phyloP scores from a whole-genome alignment of 2,797 vertebrate genomes.

The Tenualosa ilisha region DNA sequence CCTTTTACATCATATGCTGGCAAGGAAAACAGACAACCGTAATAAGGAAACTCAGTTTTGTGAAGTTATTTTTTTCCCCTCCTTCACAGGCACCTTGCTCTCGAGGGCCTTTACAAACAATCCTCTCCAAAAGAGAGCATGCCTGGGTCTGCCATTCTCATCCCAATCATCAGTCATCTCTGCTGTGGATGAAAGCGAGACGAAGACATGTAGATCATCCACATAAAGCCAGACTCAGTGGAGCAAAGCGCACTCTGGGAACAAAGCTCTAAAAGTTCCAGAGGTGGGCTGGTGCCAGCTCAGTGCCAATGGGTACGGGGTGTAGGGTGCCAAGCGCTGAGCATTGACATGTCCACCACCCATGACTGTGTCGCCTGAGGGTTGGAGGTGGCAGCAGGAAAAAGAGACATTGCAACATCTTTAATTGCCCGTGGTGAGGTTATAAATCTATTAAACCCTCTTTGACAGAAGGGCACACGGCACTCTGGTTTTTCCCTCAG shows the following conservation, averaged over 20 bases:
- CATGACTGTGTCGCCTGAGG: constrained; percentile 1
- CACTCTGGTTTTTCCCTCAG: not conserved
- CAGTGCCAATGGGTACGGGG: not conserved
- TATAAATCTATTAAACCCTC: not conserved
- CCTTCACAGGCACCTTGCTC: not conserved
- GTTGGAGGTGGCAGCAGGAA: not conserved
- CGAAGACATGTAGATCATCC: constrained; percentile 5
- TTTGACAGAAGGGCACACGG: not conserved
- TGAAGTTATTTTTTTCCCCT: not conserved
- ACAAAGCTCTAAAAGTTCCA: not conserved
- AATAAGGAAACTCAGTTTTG: not conserved
- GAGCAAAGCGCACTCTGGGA: not conserved
- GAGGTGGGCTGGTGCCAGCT: not conserved
- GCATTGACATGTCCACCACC: not conserved
- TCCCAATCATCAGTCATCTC: not conserved
- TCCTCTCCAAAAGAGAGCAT: not conserved
- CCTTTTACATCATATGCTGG: constrained; percentile 28
- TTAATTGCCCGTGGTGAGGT: not conserved
- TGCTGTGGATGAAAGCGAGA: not conserved
- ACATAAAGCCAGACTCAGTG: not conserved
- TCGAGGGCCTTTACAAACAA: not conserved
- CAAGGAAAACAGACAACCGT: not conserved
- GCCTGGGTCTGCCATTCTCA: not conserved
- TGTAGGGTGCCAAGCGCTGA: not conserved
- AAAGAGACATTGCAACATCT: not conserved